A percentile compares a stretch with the other conserved stretches of the same genome.
phyloP scores from a whole-genome alignment of 64 coral and sea anemone genomes.

The Astreopora myriophthalma region DNA sequence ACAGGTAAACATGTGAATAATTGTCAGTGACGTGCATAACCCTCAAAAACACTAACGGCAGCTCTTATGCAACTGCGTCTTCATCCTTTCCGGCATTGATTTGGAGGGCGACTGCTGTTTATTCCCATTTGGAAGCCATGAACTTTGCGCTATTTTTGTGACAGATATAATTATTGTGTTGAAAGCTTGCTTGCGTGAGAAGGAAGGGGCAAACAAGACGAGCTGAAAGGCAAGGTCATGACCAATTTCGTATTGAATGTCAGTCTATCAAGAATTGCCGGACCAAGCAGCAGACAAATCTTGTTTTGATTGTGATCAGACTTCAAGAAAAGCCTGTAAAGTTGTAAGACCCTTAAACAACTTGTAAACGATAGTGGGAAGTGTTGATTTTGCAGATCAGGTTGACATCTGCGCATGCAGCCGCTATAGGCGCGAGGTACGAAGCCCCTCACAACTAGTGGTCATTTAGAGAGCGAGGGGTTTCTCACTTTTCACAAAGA shows the following conservation, averaged over 20 bases:
- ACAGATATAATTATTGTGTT: slow-evolving; percentile 10
- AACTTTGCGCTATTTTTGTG: background rate
- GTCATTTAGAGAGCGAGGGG: background rate
- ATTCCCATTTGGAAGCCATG: background rate
- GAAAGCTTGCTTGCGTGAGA: slow-evolving; percentile 30
- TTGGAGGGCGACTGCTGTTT: background rate
- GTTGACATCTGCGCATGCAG: background rate
- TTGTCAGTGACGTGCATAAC: background rate
- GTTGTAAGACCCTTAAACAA: background rate
- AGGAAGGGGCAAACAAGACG: background rate
- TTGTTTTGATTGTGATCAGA: slow-evolving; percentile 36
- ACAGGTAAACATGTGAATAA: background rate
- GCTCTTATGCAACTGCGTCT: no score
- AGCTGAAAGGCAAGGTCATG: slow-evolving; percentile 9
- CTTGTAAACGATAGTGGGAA: background rate
- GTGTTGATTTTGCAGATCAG: background rate
- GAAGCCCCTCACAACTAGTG: background rate
- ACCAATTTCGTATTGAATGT: background rate
- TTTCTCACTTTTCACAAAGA: background rate
- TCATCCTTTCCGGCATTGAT: background rate
- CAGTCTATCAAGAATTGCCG: background rate
- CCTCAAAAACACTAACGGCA: background rate
- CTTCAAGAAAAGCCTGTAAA: background rate
- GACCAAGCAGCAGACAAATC: background rate
- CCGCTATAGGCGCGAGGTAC: no score